A percentile compares a stretch with the other conserved stretches of the same genome.
These are phyloP conservation scores for Leucania comma DNA, from an alignment of 2,888 invertebrate species.

Conservation along the genomic window DNA sequence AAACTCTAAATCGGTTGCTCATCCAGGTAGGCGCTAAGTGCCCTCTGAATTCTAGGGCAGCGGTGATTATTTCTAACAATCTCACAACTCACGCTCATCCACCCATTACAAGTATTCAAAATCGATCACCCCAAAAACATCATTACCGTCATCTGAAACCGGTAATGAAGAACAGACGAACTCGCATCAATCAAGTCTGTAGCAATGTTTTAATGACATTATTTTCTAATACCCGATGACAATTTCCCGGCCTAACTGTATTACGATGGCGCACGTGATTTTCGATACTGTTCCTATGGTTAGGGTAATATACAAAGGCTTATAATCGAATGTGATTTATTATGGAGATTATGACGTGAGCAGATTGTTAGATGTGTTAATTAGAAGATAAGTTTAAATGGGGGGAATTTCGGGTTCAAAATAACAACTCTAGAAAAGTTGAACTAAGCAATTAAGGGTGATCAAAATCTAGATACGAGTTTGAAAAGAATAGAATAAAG, in stretches of 20 bases:
- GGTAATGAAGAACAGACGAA: constrained; percentile 74
- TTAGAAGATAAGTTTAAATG: constrained; percentile 1
- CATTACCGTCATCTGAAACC: constrained; percentile 62
- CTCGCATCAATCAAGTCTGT: constrained; percentile 81
- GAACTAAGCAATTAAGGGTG: not conserved
- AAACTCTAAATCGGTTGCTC: no score
- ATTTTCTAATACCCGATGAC: constrained; percentile 84
- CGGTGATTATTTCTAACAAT: not conserved
- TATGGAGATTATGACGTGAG: constrained; percentile 34
- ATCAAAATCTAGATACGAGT: not conserved
- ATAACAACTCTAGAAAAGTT: not conserved
- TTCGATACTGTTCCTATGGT: constrained; percentile 52
- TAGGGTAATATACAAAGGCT: constrained; percentile 63
- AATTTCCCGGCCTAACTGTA: constrained; percentile 69
- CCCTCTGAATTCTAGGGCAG: no score
- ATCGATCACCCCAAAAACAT: constrained; percentile 55
- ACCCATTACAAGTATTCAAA: not conserved
- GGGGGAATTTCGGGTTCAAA: not conserved
- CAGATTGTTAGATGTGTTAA: constrained; percentile 14
- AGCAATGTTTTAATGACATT: constrained; percentile 83
- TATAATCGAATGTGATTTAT: constrained; percentile 57
- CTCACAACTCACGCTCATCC: not conserved
- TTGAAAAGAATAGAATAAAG: no score
- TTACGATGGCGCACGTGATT: constrained; percentile 67
- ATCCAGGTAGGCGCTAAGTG: no score